Evolutionary conservation across 2,888 invertebrate species (phyloP).

Genomic region (Automeris io): DNA sequence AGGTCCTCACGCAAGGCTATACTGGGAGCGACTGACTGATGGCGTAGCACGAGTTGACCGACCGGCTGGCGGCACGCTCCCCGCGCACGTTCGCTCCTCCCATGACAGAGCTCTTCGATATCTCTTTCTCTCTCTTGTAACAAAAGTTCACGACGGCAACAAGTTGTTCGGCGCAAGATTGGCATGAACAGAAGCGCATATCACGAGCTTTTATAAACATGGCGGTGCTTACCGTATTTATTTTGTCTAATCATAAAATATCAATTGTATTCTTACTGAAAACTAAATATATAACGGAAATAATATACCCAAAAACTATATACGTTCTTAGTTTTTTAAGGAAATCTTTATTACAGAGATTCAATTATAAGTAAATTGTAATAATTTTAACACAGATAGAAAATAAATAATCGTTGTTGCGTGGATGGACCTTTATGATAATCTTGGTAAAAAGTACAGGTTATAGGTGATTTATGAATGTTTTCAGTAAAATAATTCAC

Average conservation of each 20-base stretch:
- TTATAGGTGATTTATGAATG: too few species aligned
- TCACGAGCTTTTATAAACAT: slow-evolving; percentile 75
- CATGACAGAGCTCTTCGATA: slow-evolving; percentile 58
- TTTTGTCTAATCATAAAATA: slow-evolving; percentile 70
- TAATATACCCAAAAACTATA: not conserved
- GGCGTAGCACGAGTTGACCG: slow-evolving; percentile 60
- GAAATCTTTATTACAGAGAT: too few species aligned
- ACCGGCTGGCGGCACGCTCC: slow-evolving; percentile 61
- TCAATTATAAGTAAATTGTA: too few species aligned
- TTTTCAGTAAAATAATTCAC: too few species aligned
- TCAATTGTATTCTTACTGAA: slow-evolving; percentile 50
- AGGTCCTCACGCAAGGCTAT: slow-evolving; percentile 42
- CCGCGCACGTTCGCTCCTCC: slow-evolving; percentile 68
- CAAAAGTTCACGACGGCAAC: slow-evolving; percentile 73
- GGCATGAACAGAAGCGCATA: slow-evolving; percentile 76
- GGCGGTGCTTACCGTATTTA: slow-evolving; percentile 71
- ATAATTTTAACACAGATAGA: too few species aligned
- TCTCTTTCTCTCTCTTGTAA: slow-evolving; percentile 46
- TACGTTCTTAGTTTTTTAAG: too few species aligned
- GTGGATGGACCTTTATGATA: too few species aligned
- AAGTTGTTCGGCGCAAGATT: slow-evolving; percentile 74
- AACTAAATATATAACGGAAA: slow-evolving; percentile 18
- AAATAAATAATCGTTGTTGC: too few species aligned
- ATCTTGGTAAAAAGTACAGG: too few species aligned
- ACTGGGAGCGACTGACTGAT: slow-evolving; percentile 58